Evolutionary conservation across 2,888 invertebrate species (phyloP), one percentile per base, ranked within the genome.

Genomic region (Tinea trinotella): DNA sequence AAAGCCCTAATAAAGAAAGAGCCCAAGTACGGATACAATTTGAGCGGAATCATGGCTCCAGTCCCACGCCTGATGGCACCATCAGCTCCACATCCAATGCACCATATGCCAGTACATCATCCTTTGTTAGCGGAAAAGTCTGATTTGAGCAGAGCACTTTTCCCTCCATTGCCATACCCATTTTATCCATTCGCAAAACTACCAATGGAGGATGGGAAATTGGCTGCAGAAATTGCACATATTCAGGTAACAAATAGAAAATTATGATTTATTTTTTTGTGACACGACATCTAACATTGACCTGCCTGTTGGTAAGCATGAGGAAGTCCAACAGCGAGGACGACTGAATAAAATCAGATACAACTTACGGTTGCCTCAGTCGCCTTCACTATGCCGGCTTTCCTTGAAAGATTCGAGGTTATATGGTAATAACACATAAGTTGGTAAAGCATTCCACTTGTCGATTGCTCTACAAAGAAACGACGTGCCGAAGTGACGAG

Each of bases 1-100:
- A 95, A 95, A 74, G 92, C 94, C 0, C 85, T 94, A 10, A 89
- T 93, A 59, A 95, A 95, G 74, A 93, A 93, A 63, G 93, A 93
- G 63, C 90, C 91, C 18, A 92, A 92, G 67, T 92, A 90, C 67
- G 90, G 90, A 3, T 92, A 91, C 72, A 88, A 90, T 3, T 88
- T 92, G 65, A 88, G 89, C 56, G 90, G 90, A 0, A 77, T 91
- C 10, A 82, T 91, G 74, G 89, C 91, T 0, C 88, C 90, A 0
- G 74, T 89, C 2, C 87, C 88, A 0, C 73, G 90, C 10, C 71
- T 88, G 18, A 66, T 83, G 59, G 66, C 77, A 56, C 66, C 78
- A 0, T 76, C 84, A 1, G 60, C 78, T 40, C 81, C 80, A 0
- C 82, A 87, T 35, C 81, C 88, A 0, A 70, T 87, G 20, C 71